These are phyloP conservation scores for Trachymyrmex septentrionalis DNA, from an alignment of 1,140 invertebrate genomes.

Conservation along the genomic window DNA sequence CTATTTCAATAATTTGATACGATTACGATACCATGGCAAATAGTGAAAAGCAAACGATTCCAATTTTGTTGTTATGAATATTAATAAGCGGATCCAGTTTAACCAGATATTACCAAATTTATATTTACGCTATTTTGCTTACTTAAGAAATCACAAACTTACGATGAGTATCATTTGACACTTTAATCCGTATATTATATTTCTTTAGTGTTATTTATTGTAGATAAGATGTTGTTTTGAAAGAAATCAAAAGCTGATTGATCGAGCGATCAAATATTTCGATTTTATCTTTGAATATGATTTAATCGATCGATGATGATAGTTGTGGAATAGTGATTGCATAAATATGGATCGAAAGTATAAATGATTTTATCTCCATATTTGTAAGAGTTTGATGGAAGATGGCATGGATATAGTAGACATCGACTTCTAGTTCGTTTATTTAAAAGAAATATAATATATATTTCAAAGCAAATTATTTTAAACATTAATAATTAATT, in stretches of 20 bases:
- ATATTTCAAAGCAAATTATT: not conserved
- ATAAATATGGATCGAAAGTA: not conserved
- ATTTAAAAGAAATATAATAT: not conserved
- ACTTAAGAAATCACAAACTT: not conserved
- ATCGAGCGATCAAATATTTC: not conserved
- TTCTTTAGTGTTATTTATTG: not conserved
- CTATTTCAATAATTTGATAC: not conserved
- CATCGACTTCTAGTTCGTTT: not conserved
- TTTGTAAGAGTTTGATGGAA: conserved; percentile 1
- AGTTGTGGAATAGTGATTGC: not conserved
- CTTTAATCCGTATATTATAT: not conserved
- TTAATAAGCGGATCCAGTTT: not conserved
- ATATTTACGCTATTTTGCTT: not conserved
- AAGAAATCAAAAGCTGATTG: not conserved
- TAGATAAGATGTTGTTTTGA: not conserved
- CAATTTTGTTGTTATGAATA: conserved; percentile 1
- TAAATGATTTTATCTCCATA: not conserved
- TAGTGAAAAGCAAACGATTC: not conserved
- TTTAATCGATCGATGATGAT: not conserved
- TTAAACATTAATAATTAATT: too few relatives aligned
- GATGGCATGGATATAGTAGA: not conserved
- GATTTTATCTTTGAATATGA: conserved; percentile 3
- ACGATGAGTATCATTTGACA: not conserved
- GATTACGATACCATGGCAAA: not conserved
- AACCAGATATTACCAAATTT: not conserved